phyloP scores from a whole-genome alignment of 2,888 invertebrate genomes.

The Ischnus inquisitorius region DNA sequence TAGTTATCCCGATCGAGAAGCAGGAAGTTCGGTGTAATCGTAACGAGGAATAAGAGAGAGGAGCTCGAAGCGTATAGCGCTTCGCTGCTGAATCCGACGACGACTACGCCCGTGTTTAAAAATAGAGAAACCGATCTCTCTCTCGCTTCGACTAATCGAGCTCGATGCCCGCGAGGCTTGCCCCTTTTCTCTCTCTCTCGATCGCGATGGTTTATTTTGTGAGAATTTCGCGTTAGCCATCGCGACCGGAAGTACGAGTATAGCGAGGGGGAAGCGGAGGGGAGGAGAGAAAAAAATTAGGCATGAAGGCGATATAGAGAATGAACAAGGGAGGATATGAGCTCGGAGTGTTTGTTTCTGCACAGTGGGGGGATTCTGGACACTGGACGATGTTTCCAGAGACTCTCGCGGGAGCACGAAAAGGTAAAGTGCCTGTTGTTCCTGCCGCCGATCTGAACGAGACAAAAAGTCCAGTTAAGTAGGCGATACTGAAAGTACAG shows the following conservation, averaged over 20 bases:
- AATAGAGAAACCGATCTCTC: conserved; percentile 60
- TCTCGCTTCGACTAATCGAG: conserved; percentile 44
- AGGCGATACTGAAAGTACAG: conserved; percentile 56
- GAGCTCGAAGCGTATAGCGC: conserved; percentile 39
- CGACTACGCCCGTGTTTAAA: conserved; percentile 64
- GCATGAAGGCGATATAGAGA: conserved; percentile 46
- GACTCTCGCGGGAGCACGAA: no score
- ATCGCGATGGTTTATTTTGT: conserved; percentile 78
- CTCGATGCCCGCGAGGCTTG: conserved; percentile 48
- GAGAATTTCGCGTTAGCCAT: conserved; percentile 79
- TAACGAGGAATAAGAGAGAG: conserved; percentile 66
- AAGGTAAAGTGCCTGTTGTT: conserved; percentile 21
- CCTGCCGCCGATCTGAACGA: conserved; percentile 45
- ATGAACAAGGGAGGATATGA: conserved; percentile 54
- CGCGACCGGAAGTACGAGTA: conserved; percentile 83
- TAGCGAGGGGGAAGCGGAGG: conserved; percentile 71
- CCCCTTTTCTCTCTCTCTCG: conserved; percentile 18
- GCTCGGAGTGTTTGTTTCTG: conserved; percentile 34
- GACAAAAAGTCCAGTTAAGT: conserved; percentile 56
- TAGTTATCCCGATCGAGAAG: conserved; percentile 60
- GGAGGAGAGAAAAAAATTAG: conserved; percentile 29
- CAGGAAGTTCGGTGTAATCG: conserved; percentile 78
- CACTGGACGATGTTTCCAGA: conserved; percentile 68
- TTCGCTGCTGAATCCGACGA: conserved; percentile 55
- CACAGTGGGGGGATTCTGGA: conserved; percentile 78